Conservation (phyloP, 2,888 invertebrate species). For the Plutella xylostella region DNA sequence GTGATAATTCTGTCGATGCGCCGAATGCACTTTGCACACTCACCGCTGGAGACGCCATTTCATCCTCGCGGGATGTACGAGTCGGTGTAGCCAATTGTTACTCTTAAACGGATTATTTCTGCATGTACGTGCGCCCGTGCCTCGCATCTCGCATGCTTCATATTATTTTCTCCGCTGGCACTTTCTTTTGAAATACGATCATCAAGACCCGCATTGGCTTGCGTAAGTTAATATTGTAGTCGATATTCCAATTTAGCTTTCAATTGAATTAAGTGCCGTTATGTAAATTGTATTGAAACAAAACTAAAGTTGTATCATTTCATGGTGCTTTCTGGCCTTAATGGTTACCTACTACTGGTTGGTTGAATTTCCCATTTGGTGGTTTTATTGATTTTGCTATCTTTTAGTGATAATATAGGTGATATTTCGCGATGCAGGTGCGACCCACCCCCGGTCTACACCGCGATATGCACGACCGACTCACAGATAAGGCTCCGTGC, state of each 20-base stretch:
- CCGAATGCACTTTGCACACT: slow-evolving; percentile 56
- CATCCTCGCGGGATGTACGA: neutral
- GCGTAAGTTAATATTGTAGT: slow-evolving; percentile 28
- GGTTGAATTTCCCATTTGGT: neutral
- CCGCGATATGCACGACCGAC: slow-evolving; percentile 6
- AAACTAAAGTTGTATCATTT: neutral
- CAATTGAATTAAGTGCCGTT: slow-evolving; percentile 32
- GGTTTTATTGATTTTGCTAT: neutral
- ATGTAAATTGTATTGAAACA: neutral
- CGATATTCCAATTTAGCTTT: slow-evolving; percentile 41
- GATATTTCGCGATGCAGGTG: slow-evolving; percentile 8
- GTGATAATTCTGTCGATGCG: slow-evolving; percentile 56
- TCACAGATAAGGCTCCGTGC: slow-evolving; percentile 3
- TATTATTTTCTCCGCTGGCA: slow-evolving; percentile 12
- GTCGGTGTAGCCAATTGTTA: slow-evolving; percentile 28
- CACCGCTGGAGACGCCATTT: slow-evolving; percentile 39
- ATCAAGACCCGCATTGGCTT: slow-evolving; percentile 38
- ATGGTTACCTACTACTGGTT: neutral
- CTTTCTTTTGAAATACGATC: slow-evolving; percentile 58
- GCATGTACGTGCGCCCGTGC: slow-evolving; percentile 20
- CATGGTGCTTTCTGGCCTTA: neutral
- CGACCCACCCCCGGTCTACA: slow-evolving; percentile 1
- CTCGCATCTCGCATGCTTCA: neutral
- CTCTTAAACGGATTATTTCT: slow-evolving; percentile 24
- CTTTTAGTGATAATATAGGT: neutral